Evolutionary conservation across 1,140 invertebrate genomes (phyloP), one percentile per base, ranked within the genome.

Genomic region (Pinna nobilis): DNA sequence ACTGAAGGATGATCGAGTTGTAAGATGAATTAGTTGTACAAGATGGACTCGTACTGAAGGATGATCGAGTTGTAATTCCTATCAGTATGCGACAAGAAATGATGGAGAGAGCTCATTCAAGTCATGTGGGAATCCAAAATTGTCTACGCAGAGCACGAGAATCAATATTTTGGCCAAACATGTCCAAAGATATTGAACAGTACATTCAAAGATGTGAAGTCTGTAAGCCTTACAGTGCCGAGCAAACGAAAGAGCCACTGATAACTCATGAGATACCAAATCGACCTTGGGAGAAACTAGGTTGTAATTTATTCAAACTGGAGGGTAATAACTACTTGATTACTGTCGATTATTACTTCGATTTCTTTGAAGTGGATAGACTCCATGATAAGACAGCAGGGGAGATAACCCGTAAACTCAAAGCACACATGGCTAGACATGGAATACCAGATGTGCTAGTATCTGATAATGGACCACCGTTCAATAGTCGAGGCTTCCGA

Each of bases 221-320:
- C 2, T 82, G 78, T 64, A n/a, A 41, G 9, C 15, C 59, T 41
- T 71, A 20, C 44, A 28, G 20, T 2, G 30, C 23, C 3, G 39
- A 67, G 13, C 76, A 74, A 44, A 55, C 15, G 6, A 66, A 61
- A 49, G 71, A 80, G 55, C 35, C 61, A 30, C 69, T 77, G 13
- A 50, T 49, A 13, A 44, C 53, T 28, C 75, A 78, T 53, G 69
- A 76, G 1, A 55, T 79, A 32, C 74, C 74, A 50, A 35, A 64
- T 28, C 51, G 60, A n/a, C 71, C 77, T 11, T 82, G 78, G 72
- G 50, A 72, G n/a, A 76, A 76, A 51, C 64, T 72, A 20, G 71
- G 71, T 4, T 73, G 32, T 49, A 59, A 74, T 69, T 49, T 74
- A 25, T 59, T 69, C 15, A 49, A 44, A 3, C 49, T 59, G 28